Evolutionary conservation across 2,113 vertebrate species (phyloP), one percentile per base, ranked within the genome.

Genomic region (Castor canadensis): DNA sequence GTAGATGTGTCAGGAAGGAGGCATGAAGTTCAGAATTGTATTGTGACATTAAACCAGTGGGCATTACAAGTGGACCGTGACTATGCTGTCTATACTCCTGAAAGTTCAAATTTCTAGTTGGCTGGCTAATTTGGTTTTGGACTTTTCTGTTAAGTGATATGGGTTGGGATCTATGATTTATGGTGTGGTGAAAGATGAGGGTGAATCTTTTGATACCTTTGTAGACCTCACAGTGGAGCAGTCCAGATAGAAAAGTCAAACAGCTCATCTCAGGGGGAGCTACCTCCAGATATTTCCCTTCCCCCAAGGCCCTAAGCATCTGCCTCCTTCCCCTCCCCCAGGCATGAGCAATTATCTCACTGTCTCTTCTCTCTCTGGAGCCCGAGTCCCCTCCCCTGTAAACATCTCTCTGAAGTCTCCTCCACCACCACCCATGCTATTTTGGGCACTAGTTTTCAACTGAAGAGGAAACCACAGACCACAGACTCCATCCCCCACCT

Each of bases 391-490:
- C 20, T n/a, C 58, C 3, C 5, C 38, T n/a, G n/a, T n/a, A n/a
- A n/a, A n/a, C 2, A 0, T 4, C 19, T 0, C 52, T 43, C 35
- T 5, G n/a, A 32, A 11, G 62, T 20, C 56, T 5, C 47, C 56
- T 56, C 22, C 45, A 66, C 35, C 40, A 32, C 45, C 49, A 22
- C 35, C 52, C 15, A 1, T 87, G 58, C 79, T 86, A 82, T 94
- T 94, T 89, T 86, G 40, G 58, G 84, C 45, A 76, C 26, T 56
- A 43, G 22, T 20, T 81, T 93, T 49, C 16, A 56, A 54, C 43
- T 17, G 12, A 38, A 82, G 40, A 94, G 94, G 80, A 94, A 95
- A 28, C 35, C 67, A 38, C n/a, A 86, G 28, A 9, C 13, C 15
- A n/a, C n/a, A n/a, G n/a, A n/a, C n/a, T n/a, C 40, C 76, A 12